Conservation (phyloP, 2,797 vertebrate species). For the Notolepis coatsorum region DNA sequence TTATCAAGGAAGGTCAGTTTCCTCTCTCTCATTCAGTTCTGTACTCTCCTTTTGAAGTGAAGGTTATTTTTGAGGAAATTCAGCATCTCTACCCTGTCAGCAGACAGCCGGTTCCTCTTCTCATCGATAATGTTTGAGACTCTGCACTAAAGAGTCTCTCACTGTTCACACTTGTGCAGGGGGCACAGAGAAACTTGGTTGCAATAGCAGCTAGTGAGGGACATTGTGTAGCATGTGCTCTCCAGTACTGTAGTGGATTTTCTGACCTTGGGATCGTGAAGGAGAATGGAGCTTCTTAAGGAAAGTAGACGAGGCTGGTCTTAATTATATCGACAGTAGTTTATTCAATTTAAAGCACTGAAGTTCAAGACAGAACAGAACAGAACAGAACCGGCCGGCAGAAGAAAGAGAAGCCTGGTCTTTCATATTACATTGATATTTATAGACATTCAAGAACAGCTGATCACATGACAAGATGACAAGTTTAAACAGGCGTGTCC, state of each 20-base stretch:
- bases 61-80: not conserved
- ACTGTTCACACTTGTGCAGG: constrained; percentile 21
- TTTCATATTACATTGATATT: no score
- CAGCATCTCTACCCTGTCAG: not conserved
- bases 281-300: no score
- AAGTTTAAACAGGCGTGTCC: no score
- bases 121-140: not conserved
- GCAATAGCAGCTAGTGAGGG: constrained; percentile 15
- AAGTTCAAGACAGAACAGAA: no score
- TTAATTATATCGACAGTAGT: no score
- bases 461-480: no score
- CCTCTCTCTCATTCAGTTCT: not conserved
- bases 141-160: constrained; percentile 9
- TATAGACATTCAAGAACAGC: no score
- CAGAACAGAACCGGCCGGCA: no score
- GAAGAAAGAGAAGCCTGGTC: no score
- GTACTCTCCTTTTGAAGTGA: not conserved
- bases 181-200: constrained; percentile 13
- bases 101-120: not conserved
- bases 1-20: not conserved
- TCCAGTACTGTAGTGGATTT: constrained; percentile 3
- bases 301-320: no score
- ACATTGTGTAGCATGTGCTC: constrained; percentile 1
- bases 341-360: no score
- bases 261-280: constrained; percentile 2